Percentiles rank a stretch among this genome's conserved stretches.
These are phyloP conservation scores for Drosophila infuscata DNA, from an alignment of 2,888 invertebrate species.

Conservation along the genomic window DNA sequence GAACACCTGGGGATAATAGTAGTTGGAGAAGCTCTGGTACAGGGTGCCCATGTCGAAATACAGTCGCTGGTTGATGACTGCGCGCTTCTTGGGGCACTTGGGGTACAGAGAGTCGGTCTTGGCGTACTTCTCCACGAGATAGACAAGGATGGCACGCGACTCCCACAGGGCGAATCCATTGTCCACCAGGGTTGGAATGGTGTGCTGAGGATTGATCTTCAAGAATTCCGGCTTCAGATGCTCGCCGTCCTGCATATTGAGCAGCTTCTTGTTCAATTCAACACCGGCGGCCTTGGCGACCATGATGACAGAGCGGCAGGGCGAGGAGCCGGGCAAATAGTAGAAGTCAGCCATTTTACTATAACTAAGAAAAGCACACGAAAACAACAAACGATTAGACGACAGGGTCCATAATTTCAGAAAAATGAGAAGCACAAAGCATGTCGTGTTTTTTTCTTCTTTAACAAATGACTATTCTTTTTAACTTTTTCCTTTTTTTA, in stretches of 20 bases:
- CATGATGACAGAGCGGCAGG: conserved; percentile 89
- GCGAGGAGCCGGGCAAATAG: conserved; percentile 88
- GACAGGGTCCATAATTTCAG: conserved; percentile 19
- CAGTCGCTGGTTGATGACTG: conserved; percentile 91
- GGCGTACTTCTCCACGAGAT: conserved; percentile 92
- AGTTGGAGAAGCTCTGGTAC: conserved; percentile 89
- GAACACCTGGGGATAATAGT: conserved; percentile 89
- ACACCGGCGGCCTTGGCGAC: conserved; percentile 89
- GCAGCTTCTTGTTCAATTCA: conserved; percentile 88
- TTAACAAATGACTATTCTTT: conserved; percentile 3
- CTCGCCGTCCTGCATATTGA: conserved; percentile 88
- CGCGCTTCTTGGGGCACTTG: conserved; percentile 91
- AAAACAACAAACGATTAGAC: conserved; percentile 41
- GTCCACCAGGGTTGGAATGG: conserved; percentile 93
- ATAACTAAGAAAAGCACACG: conserved; percentile 32
- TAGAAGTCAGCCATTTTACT: conserved; percentile 87
- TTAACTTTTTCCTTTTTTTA: not conserved
- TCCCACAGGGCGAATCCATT: conserved; percentile 93
- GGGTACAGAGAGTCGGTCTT: conserved; percentile 91
- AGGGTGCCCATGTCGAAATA: conserved; percentile 93
- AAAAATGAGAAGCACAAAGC: not conserved
- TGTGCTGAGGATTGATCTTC: conserved; percentile 93
- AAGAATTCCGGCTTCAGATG: conserved; percentile 90
- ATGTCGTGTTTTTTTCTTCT: not conserved
- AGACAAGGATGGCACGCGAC: conserved; percentile 93